Evolutionary conservation across 2,113 vertebrate genomes (phyloP), one percentile per base, ranked within the genome.

Genomic region (Taxidea taxus): DNA sequence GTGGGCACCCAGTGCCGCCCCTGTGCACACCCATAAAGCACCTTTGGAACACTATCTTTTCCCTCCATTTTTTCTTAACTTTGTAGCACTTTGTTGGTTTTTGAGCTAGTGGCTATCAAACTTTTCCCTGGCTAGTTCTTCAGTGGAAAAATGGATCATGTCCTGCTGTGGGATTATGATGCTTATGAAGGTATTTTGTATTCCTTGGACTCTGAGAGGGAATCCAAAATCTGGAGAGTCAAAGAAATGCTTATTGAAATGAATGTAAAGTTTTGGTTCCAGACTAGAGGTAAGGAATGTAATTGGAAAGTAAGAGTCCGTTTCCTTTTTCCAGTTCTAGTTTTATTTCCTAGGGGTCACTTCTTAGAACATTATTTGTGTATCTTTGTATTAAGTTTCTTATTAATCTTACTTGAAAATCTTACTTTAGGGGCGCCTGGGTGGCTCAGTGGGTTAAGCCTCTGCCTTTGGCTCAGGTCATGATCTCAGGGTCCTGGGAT

Each of bases 221-320:
- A n/a, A 39, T 81, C 25, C 11, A 94, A 47, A 96, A 83, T 10
- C 18, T 64, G 25, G 51, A 3, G 4, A 91, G 31, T 80, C 29
- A 83, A 87, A 81, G 80, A 95, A 70, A n/a, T 82, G 31, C 20
- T 94, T 83, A 42, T 60, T 94, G 58, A 86, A 74, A 90, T 97
- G 87, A 93, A 68, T 49, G 20, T 56, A n/a, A 58, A 77, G 16
- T 77, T 93, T 90, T 93, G 29, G 6, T 87, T 44, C 25, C 47
- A 47, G 58, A 51, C 14, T 77, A 60, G 23, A 83, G 20, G 16
- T 51, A 23, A 74, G 64, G 49, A 91, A 81, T 4, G 29, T 74
- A 82, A 44, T 70, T 23, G 25, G 20, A 58, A 87, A 78, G 29
- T n/a, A 92, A 82, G 78, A 86, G 62, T 51, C 27, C 27, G 1